Evolutionary conservation across 2,888 invertebrate genomes (phyloP), one percentile per base, ranked within the genome.

Genomic region (Cheilosia soror): DNA sequence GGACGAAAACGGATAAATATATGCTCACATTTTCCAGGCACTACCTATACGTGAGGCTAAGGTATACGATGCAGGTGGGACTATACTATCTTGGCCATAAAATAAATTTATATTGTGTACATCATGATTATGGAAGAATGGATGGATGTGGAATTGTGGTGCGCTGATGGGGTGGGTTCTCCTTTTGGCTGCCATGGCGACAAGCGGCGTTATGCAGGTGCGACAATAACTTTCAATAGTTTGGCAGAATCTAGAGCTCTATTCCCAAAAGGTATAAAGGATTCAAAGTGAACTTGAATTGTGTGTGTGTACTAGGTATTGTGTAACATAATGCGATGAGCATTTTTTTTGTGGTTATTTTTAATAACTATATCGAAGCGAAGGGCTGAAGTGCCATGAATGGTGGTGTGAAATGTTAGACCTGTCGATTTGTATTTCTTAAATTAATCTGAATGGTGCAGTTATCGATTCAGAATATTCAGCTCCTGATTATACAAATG

Each of bases 51-150:
- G 53, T 66, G 58, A 51, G 11, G 29, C 40, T 40, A 47, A n/a
- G 47, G 20, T 53, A 13, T 9, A 66, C 51, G 25, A 57, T 65
- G 53, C 73, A 80, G 60, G 68, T 75, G 62, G 47, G 40, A 68
- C 49, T 69, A 51, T 27, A 49, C 47, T 47, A 69, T 75, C 62
- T 69, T 42, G 51, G 42, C 71, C 81, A 76, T 81, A 71, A 81
- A 71, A 60, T 58, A 76, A 49, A 51, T 76, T 76, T 71, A 33
- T 68, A 49, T 58, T 63, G 65, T 69, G 51, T 55, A 68, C 44
- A 57, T 81, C 55, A 69, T 75, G 55, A 75, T 75, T 75, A 68
- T 55, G 62, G 13, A 40, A 58, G 51, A 58, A 40, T 49, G 42
- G 13, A 47, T 11, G 37, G 37, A 47, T 47, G 20, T 15, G 7